These are phyloP conservation scores for Alosa alosa DNA, from an alignment of 2,113 vertebrate genomes.

Conservation along the genomic window DNA sequence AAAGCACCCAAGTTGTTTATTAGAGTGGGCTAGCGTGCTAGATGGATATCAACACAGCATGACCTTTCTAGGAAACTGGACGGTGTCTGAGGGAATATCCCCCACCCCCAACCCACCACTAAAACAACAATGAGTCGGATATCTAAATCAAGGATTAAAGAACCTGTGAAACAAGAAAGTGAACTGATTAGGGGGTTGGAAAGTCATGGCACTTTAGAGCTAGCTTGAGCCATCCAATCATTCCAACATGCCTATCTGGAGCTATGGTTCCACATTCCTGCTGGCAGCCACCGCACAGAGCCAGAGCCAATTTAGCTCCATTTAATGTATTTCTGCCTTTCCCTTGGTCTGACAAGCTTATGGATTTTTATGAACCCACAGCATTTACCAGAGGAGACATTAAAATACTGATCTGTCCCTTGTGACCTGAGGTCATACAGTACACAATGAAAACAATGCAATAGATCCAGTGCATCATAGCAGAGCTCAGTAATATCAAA, in stretches of 20 bases:
- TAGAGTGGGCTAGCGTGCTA: conserved; percentile 69
- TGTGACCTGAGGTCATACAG: conserved; percentile 28
- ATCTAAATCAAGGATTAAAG: conserved; percentile 56
- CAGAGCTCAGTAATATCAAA: neutral
- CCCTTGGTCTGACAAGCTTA: neutral
- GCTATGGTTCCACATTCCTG: conserved; percentile 23
- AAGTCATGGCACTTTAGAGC: conserved; percentile 34
- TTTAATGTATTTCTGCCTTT: neutral
- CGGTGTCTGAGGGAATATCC: conserved; percentile 73
- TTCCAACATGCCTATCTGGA: conserved; percentile 38
- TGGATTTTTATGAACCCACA: neutral
- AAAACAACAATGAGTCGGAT: conserved; percentile 71
- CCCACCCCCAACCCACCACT: conserved; percentile 42
- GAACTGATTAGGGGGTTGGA: conserved; percentile 53
- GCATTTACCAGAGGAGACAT: neutral
- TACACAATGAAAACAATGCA: neutral
- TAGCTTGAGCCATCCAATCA: conserved; percentile 9
- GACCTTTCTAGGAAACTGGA: conserved; percentile 83
- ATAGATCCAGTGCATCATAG: neutral
- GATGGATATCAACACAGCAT: conserved; percentile 69
- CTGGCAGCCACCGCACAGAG: conserved; percentile 15
- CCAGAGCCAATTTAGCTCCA: conserved; percentile 1
- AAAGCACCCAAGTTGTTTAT: conserved; percentile 86
- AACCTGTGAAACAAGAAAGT: conserved; percentile 12
- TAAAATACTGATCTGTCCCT: conserved; percentile 42